Percentiles rank a stretch among this genome's conserved stretches.
Evolutionary conservation across 2,113 vertebrate genomes (phyloP).

Genomic region (Hemibagrus wyckioides): DNA sequence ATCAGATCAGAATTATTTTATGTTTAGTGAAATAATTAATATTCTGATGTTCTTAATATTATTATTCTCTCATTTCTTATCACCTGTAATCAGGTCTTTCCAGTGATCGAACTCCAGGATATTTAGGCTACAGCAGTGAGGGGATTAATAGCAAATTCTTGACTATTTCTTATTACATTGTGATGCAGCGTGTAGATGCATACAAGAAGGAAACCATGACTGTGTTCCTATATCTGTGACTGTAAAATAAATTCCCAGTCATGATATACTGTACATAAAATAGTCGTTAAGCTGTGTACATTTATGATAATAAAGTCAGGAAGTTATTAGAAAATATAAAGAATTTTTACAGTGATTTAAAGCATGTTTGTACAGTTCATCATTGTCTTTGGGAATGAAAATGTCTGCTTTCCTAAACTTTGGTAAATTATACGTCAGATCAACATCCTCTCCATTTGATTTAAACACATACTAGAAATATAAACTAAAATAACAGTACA

Average conservation of each 20-base stretch:
- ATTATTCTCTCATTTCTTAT: too few species aligned
- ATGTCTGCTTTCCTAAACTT: not conserved
- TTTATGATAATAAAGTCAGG: not conserved
- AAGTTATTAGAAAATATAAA: conserved; percentile 5
- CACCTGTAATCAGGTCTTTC: not conserved
- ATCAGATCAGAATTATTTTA: too few species aligned
- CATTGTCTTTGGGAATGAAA: not conserved
- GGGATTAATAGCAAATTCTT: not conserved
- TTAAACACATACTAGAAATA: conserved; percentile 27
- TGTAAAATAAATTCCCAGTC: not conserved
- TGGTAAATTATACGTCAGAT: conserved; percentile 15
- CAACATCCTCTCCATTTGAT: conserved; percentile 35
- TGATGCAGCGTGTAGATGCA: not conserved
- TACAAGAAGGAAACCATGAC: conserved; percentile 42
- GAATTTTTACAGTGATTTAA: not conserved
- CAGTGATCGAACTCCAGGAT: not conserved
- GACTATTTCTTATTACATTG: not conserved
- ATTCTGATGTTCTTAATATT: too few species aligned
- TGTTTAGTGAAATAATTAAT: not conserved
- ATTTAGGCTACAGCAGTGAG: not conserved
- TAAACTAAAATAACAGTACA: conserved; percentile 52
- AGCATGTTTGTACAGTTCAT: not conserved
- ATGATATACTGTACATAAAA: not conserved
- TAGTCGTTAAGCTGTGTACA: not conserved
- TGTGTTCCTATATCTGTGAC: conserved; percentile 49